phyloP scores from a whole-genome alignment of 1,140 invertebrate genomes.

The Saxidomus purpurata region DNA sequence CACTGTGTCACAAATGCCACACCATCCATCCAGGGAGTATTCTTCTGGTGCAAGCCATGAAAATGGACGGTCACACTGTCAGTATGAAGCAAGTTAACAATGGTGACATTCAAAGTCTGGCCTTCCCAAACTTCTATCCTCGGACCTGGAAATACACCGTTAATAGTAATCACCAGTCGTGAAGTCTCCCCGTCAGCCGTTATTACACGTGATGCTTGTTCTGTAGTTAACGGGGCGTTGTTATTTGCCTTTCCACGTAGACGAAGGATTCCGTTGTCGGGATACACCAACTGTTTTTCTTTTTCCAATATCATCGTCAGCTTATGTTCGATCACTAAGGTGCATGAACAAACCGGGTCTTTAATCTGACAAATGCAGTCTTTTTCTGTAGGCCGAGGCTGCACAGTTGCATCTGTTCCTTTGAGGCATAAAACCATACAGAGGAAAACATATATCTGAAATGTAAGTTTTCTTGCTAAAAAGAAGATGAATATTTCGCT shows the following conservation, averaged over 20 bases:
- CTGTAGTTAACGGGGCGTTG: background rate
- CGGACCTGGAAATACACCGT: constrained; percentile 80
- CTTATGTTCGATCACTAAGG: constrained; percentile 23
- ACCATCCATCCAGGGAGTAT: constrained; percentile 95
- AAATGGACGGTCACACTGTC: constrained; percentile 95
- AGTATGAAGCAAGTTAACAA: constrained; percentile 83
- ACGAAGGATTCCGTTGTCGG: background rate
- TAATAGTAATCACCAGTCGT: constrained; percentile 60
- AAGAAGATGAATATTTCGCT: too few relatives aligned
- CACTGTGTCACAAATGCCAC: constrained; percentile 96
- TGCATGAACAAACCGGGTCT: too few relatives aligned
- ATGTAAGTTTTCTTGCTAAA: too few relatives aligned
- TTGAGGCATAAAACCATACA: too few relatives aligned
- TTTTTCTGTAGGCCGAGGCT: too few relatives aligned
- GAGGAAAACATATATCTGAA: too few relatives aligned
- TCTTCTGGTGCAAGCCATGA: constrained; percentile 93
- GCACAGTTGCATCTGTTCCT: too few relatives aligned
- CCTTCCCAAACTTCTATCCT: constrained; percentile 92
- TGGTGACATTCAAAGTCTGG: constrained; percentile 91
- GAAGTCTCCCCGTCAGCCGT: constrained; percentile 75
- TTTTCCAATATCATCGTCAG: constrained; percentile 41
- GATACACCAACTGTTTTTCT: constrained; percentile 23
- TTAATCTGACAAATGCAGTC: too few relatives aligned
- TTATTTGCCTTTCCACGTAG: background rate
- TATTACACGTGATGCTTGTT: constrained; percentile 58